Conservation (phyloP, 1,140 invertebrate species). For the Lordiphosa clarofinis region DNA sequence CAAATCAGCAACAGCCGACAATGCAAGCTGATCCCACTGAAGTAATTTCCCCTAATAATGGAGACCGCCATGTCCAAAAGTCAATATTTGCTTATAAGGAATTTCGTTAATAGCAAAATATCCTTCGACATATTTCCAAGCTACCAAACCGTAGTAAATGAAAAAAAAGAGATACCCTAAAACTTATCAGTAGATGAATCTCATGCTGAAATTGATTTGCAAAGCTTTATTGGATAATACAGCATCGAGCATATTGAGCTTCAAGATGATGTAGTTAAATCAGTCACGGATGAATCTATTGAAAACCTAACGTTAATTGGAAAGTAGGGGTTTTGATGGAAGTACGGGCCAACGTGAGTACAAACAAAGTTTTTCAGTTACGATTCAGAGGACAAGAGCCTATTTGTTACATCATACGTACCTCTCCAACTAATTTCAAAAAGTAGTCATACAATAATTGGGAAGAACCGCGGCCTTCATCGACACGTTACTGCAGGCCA, state of each 20-base stretch:
- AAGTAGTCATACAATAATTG: no score
- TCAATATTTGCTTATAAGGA: slow-evolving; percentile 9
- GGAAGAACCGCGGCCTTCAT: no score
- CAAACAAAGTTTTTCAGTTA: slow-evolving; percentile 9
- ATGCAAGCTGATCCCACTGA: slow-evolving; percentile 4
- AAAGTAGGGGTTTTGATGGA: slow-evolving; percentile 19
- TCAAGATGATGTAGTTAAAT: no score
- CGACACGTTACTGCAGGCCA: no score
- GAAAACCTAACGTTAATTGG: slow-evolving; percentile 11
- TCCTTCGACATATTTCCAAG: no score
- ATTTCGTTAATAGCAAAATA: slow-evolving; percentile 1
- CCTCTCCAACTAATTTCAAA: no score
- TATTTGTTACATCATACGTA: no score
- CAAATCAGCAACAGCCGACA: not conserved
- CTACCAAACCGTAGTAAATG: slow-evolving; percentile 1
- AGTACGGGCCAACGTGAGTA: slow-evolving; percentile 15
- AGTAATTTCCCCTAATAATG: slow-evolving; percentile 5
- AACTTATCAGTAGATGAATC: slow-evolving; percentile 18
- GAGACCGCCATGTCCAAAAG: slow-evolving; percentile 3
- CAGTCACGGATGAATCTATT: slow-evolving; percentile 10
- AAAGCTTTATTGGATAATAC: slow-evolving; percentile 13
- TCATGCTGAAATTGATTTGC: no score
- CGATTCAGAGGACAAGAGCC: no score
- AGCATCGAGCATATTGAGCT: slow-evolving; percentile 2
- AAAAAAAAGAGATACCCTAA: slow-evolving; percentile 15